Conservation (phyloP, 2,797 vertebrate species). For the Characodon lateralis region DNA sequence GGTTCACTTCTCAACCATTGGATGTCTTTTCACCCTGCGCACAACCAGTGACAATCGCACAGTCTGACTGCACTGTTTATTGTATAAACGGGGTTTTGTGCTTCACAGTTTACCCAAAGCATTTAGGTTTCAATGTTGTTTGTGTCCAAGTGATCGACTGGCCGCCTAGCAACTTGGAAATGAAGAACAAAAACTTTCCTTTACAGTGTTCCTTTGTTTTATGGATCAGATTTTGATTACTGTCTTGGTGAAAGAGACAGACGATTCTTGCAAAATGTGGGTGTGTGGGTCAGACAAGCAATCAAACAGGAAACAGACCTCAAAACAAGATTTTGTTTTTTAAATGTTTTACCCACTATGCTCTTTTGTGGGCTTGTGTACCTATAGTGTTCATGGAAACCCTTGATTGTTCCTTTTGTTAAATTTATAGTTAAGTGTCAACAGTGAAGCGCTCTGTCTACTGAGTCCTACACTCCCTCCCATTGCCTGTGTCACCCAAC, state of each 20-base stretch:
- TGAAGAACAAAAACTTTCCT: constrained; percentile 2
- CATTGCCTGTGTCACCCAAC: constrained; percentile 35
- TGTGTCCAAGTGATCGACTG: constrained; percentile 25
- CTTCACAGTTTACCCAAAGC: constrained; percentile 36
- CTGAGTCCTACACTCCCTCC: constrained; percentile 38
- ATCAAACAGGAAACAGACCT: constrained; percentile 46
- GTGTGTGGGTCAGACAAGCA: constrained; percentile 24
- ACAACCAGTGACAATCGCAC: constrained; percentile 71
- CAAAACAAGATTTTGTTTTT: constrained; percentile 34
- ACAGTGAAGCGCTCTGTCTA: constrained; percentile 59
- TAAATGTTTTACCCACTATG: constrained; percentile 41
- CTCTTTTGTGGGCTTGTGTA: constrained; percentile 17
- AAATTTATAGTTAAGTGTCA: constrained; percentile 45
- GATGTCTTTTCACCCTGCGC: constrained; percentile 37
- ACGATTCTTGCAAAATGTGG: constrained; percentile 11
- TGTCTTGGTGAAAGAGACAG: constrained; percentile 30
- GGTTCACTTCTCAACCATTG: constrained; percentile 15
- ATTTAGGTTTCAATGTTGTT: constrained; percentile 20
- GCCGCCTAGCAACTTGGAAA: constrained; percentile 34
- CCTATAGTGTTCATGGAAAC: constrained; percentile 25
- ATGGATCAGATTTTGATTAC: constrained; percentile 47
- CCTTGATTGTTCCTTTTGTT: constrained; percentile 21
- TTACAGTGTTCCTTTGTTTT: constrained; percentile 18
- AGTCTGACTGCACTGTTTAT: constrained; percentile 53
- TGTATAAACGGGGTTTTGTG: constrained; percentile 44